Conservation (phyloP, 1,140 invertebrate genomes). For the Copidosoma floridanum region DNA sequence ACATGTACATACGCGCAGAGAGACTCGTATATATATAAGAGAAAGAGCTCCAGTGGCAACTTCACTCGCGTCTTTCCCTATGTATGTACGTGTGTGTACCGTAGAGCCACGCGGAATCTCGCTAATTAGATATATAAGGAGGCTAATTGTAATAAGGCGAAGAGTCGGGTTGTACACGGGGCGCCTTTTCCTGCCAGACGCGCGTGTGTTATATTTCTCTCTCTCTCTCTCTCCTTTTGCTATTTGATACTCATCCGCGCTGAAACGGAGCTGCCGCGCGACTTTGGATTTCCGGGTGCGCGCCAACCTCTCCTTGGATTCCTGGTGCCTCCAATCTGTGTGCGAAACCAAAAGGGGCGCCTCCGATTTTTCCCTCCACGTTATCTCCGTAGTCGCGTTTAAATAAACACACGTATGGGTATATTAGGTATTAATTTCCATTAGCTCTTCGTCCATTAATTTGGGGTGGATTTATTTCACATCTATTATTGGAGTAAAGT, state of each 20-base stretch:
- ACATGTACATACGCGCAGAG: no score
- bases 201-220: background rate
- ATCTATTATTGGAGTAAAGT: no score
- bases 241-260: conserved; percentile 21
- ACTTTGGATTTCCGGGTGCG: conserved; percentile 5
- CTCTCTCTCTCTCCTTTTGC: background rate
- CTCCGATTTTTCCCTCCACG: no score
- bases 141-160: conserved; percentile 52
- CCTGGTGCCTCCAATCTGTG: background rate
- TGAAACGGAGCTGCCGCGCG: conserved; percentile 22
- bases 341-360: no score
- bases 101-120: conserved; percentile 46
- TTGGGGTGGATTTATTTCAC: no score
- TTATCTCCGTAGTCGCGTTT: no score
- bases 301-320: background rate
- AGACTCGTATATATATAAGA: no score
- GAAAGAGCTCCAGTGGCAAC: conserved; percentile 46
- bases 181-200: conserved; percentile 5
- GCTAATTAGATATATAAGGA: conserved; percentile 53
- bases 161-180: conserved; percentile 45
- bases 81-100: conserved; percentile 40
- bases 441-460: no score
- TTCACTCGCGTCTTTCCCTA: conserved; percentile 49
- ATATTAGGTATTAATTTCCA: no score
- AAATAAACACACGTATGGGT: no score